Conservation (phyloP, 1,140 invertebrate species). For the Drosophila bocki region DNA sequence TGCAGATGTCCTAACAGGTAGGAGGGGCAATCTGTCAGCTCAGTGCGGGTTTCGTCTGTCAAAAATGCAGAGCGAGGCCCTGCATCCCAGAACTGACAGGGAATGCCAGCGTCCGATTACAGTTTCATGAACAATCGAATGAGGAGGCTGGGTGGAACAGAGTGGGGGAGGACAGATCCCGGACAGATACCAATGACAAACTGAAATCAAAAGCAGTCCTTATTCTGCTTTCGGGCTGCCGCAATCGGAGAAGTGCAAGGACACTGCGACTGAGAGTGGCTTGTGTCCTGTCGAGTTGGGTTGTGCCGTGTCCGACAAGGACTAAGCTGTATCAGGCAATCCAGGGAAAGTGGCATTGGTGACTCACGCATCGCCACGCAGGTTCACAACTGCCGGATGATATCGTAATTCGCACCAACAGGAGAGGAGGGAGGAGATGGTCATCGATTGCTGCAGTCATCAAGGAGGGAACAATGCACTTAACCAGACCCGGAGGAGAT, state of each 20-base stretch:
- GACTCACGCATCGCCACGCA: no score
- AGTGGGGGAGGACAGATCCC: neutral
- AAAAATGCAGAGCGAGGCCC: slow-evolving; percentile 10
- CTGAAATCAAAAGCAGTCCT: slow-evolving; percentile 41
- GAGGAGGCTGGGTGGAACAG: neutral
- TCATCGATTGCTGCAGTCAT: no score
- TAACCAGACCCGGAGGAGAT: no score
- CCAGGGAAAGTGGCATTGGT: no score
- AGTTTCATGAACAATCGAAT: slow-evolving; percentile 26
- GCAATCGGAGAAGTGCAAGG: slow-evolving; percentile 15
- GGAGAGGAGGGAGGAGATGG: no score
- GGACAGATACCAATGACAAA: slow-evolving; percentile 32
- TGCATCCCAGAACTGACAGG: slow-evolving; percentile 7
- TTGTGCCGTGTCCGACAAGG: slow-evolving; percentile 14
- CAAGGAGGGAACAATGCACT: no score
- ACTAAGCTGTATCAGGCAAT: no score
- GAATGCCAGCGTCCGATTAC: slow-evolving; percentile 32
- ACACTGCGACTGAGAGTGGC: slow-evolving; percentile 5
- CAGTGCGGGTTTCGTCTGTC: slow-evolving; percentile 2
- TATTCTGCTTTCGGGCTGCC: neutral
- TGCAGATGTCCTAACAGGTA: neutral
- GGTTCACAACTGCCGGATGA: no score
- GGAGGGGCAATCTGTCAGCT: neutral
- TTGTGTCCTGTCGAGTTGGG: slow-evolving; percentile 8
- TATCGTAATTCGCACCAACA: no score